Conservation (phyloP, 2,113 vertebrate genomes). For the Rhipidura dahli region DNA sequence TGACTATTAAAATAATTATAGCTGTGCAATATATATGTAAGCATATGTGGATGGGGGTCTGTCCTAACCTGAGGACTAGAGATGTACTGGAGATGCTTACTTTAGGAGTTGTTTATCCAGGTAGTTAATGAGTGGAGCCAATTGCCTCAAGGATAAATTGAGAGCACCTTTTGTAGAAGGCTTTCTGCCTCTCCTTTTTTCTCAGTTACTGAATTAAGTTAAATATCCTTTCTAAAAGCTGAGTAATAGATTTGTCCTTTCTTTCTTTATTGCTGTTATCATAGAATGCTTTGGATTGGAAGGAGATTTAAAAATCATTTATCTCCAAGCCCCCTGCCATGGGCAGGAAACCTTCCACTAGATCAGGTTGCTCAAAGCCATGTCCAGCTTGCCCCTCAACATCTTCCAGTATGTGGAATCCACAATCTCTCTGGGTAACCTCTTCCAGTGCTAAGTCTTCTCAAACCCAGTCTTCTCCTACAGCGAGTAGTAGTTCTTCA, state of each 20-base stretch:
- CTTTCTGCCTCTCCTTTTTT: neutral
- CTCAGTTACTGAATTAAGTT: neutral
- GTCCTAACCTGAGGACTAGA: neutral
- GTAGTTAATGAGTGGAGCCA: neutral
- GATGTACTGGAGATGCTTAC: neutral
- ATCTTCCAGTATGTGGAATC: neutral
- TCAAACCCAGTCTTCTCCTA: neutral
- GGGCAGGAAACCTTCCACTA: neutral
- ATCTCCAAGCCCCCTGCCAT: neutral
- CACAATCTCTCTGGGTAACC: neutral
- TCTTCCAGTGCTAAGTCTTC: neutral
- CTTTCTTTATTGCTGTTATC: neutral
- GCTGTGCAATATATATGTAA: neutral
- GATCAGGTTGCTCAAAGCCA: neutral
- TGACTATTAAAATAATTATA: neutral
- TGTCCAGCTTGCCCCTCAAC: neutral
- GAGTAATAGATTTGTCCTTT: neutral
- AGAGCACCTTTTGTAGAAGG: neutral
- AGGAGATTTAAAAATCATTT: neutral
- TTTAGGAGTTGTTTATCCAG: neutral
- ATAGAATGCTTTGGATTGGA: neutral
- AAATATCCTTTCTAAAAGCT: neutral
- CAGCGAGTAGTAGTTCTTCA: neutral
- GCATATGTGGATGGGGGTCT: fast-evolving
- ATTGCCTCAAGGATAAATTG: neutral